Conservation (phyloP, 92 coral and sea anemone species). For the Phenganax subtilis region DNA sequence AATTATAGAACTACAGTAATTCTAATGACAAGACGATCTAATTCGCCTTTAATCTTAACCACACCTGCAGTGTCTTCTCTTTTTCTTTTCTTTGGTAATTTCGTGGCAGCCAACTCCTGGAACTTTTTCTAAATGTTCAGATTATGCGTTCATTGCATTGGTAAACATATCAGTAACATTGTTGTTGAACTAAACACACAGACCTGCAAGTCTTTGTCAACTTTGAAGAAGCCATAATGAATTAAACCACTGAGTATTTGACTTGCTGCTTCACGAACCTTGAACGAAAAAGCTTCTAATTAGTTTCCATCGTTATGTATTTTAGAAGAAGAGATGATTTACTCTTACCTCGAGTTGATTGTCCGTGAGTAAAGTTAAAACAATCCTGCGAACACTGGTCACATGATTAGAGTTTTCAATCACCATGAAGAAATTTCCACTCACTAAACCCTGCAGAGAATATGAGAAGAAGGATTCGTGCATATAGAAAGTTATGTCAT, state of each 20-base stretch:
- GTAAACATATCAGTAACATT: not conserved
- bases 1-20: not conserved
- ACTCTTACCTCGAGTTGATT: conserved; percentile 76
- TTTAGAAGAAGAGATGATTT: not conserved
- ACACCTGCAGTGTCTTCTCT: conserved; percentile 37
- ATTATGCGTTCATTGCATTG: no score
- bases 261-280: conserved; percentile 97
- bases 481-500: not conserved
- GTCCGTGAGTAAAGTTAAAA: conserved; percentile 67
- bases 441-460: conserved; percentile 65
- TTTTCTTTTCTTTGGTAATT: conserved; percentile 74
- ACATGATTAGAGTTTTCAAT: conserved; percentile 61
- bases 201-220: conserved; percentile 78
- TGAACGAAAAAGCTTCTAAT: not conserved
- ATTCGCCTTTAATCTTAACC: conserved; percentile 57
- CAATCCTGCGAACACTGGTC: conserved; percentile 62
- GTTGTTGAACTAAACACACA: not conserved
- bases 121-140: conserved; percentile 59
- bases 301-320: not conserved
- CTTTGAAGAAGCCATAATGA: conserved; percentile 77
- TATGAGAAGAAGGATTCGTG: not conserved
- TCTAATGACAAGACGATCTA: not conserved
- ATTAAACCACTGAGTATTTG: conserved; percentile 89
- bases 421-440: conserved; percentile 77
- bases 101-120: conserved; percentile 76